Evolutionary conservation across 2,797 vertebrate species (phyloP).

Genomic region (Sebastes wilsoni): DNA sequence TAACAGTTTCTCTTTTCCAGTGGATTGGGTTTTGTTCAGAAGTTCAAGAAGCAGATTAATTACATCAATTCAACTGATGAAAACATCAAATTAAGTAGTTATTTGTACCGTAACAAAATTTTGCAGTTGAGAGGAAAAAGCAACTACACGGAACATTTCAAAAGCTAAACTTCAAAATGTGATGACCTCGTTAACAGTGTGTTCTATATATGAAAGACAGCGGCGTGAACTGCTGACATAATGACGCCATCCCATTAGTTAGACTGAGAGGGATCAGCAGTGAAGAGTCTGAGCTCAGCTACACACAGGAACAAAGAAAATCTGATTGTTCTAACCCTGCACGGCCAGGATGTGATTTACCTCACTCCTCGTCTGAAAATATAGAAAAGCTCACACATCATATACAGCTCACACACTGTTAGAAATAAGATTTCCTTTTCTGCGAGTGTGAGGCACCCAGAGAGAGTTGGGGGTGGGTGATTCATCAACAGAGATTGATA

Average conservation of each 20-base stretch:
- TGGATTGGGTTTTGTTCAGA: neutral
- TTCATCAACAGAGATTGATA: slow-evolving; percentile 59
- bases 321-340: slow-evolving; percentile 24
- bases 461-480: slow-evolving; percentile 30
- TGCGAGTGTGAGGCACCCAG: slow-evolving; percentile 2
- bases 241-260: neutral
- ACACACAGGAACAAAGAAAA: slow-evolving; percentile 16
- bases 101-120: neutral
- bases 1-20: neutral
- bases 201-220: neutral
- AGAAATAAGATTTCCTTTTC: slow-evolving; percentile 45
- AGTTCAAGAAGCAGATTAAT: neutral
- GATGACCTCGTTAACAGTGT: neutral
- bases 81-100: neutral
- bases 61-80: neutral
- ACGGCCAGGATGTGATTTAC: slow-evolving; percentile 36
- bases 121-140: neutral
- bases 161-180: neutral
- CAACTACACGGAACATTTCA: neutral
- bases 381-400: slow-evolving; percentile 53
- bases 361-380: slow-evolving; percentile 26
- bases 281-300: slow-evolving; percentile 1
- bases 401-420: slow-evolving; percentile 9
- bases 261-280: neutral
- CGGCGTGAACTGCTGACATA: neutral